phyloP scores from a whole-genome alignment of 2,888 invertebrate species.

The Chalcis sispes region DNA sequence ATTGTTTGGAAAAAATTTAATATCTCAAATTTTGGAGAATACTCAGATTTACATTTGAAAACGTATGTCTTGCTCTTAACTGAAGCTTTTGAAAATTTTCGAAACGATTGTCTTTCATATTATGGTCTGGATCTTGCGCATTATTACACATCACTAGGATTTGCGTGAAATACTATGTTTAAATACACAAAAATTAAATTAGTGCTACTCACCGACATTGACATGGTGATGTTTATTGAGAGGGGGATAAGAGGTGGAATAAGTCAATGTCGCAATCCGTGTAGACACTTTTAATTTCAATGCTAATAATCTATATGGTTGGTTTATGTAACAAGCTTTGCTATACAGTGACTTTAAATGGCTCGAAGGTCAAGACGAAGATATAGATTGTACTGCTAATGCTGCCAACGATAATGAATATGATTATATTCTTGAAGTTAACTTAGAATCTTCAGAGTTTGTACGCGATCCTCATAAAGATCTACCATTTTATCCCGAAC shows the following conservation, averaged over 20 bases:
- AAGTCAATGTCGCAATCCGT: neutral
- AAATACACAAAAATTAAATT: neutral
- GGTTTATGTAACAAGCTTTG: neutral
- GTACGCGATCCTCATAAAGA: too few species aligned
- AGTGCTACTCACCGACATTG: neutral
- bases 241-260: neutral
- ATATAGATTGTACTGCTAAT: constrained; percentile 15
- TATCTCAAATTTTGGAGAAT: neutral
- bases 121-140: constrained; percentile 1
- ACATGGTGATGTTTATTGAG: constrained; percentile 2
- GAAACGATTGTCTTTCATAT: constrained; percentile 25
- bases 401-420: neutral
- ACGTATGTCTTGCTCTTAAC: neutral
- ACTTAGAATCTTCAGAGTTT: neutral
- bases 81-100: constrained; percentile 1
- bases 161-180: neutral
- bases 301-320: constrained; percentile 32
- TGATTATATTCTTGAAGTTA: constrained; percentile 3
- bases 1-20: neutral
- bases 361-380: neutral
- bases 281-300: constrained; percentile 9
- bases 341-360: constrained; percentile 17
- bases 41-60: neutral
- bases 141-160: neutral
- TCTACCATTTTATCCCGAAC: too few species aligned